Evolutionary conservation across 2,797 vertebrate species (phyloP), one percentile per base, ranked within the genome.

Genomic region (Enteromius viviparus): DNA sequence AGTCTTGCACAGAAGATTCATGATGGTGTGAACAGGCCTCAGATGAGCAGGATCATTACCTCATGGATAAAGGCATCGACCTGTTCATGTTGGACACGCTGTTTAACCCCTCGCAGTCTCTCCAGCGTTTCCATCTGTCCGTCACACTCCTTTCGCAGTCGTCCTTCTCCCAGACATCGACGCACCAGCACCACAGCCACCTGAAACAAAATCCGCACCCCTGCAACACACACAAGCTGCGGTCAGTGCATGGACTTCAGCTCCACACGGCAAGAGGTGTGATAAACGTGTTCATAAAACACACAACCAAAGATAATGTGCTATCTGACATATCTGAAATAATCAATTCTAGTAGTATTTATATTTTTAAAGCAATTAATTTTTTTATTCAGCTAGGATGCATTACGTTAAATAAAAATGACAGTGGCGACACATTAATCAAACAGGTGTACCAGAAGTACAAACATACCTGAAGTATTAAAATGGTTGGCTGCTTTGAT

Each of bases 121-220:
- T 96, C 95, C 45, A 97, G 93, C 0, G 96, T 97, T 91, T 97
- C 97, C 94, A 97, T 94, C 88, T 97, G 94, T 4, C 96, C 97
- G 0, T 92, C 90, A 23, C 96, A 97, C 87, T 93, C 93, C 79
- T 92, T 93, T 66, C 95, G 92, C 88, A 95, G 95, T 5, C 96
- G 94, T 0, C 93, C 87, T 2, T 94, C 92, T 53, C 97, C 97
- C 86, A 97, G 90, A 1, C 94, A 95, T 60, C 94, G 90, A 3
- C 96, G 95, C 34, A 97, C 95, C 87, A 97, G 89, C 6, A 96
- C 95, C 75, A 94, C 94, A 0, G 96, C 96, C 58, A 95, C 96
- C 49, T 97, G 96, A 79, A 97, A 95, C 82, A 97, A 89, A 72
- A 97, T 94, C 74, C 95, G 94, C 81, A 94, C 95, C 6, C 97